phyloP scores from a whole-genome alignment of 2,888 invertebrate species.

The Emesis furor region DNA sequence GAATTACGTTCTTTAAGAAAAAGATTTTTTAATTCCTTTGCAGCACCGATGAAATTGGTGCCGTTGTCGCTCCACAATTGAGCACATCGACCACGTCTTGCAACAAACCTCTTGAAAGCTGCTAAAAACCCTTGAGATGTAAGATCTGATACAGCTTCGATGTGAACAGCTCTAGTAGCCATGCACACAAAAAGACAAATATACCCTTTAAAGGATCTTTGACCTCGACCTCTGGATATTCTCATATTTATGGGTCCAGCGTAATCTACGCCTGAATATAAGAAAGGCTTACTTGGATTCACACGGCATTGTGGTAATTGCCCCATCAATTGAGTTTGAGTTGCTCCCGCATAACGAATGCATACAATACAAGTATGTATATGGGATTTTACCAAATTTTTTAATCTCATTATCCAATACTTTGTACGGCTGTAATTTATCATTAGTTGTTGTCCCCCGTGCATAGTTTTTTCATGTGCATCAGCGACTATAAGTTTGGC shows the following conservation, averaged over 20 bases:
- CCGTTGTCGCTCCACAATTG: constrained; percentile 24
- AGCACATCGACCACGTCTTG: not conserved
- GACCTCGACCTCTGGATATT: constrained; percentile 63
- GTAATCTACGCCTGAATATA: constrained; percentile 69
- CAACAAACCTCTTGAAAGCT: not conserved
- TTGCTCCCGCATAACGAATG: constrained; percentile 38
- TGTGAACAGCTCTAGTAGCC: constrained; percentile 63
- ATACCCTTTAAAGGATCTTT: constrained; percentile 65
- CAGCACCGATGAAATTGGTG: constrained; percentile 12
- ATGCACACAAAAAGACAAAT: constrained; percentile 70
- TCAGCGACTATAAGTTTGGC: no score
- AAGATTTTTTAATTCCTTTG: not conserved
- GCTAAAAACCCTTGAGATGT: constrained; percentile 29
- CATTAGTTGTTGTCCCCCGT: constrained; percentile 73
- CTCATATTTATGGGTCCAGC: constrained; percentile 63
- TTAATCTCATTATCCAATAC: constrained; percentile 68
- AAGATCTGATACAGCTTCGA: constrained; percentile 68
- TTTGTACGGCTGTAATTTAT: constrained; percentile 59
- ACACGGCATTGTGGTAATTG: constrained; percentile 64
- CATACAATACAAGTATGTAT: constrained; percentile 57
- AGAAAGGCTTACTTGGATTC: constrained; percentile 62
- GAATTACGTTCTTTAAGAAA: not conserved
- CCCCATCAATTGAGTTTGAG: constrained; percentile 53
- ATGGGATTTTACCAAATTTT: constrained; percentile 33
- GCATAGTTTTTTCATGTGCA: constrained; percentile 64